Conservation (phyloP, 2,797 vertebrate genomes). For the Mormyrops attenuatus region DNA sequence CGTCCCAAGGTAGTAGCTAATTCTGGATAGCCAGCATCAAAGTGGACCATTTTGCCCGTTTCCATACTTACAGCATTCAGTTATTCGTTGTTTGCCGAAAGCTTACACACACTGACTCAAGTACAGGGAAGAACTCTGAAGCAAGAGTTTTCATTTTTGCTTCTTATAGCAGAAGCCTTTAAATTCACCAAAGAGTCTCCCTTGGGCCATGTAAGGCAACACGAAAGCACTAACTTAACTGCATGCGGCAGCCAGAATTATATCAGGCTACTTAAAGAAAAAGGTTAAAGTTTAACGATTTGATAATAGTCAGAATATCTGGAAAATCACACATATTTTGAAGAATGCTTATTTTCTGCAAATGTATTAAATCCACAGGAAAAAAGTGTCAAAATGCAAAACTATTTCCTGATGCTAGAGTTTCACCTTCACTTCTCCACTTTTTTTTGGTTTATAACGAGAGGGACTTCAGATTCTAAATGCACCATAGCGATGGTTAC, state of each 20-base stretch:
- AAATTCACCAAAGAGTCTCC: not conserved
- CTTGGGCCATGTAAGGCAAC: not conserved
- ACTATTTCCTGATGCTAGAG: slow-evolving; percentile 1
- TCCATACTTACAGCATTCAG: not conserved
- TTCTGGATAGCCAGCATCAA: not conserved
- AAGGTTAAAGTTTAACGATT: not conserved
- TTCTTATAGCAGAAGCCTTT: not conserved
- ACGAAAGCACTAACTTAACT: not conserved
- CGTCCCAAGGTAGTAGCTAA: not conserved
- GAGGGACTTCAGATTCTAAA: slow-evolving; percentile 55
- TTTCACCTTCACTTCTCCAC: slow-evolving; percentile 39
- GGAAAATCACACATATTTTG: not conserved
- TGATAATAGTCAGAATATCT: not conserved
- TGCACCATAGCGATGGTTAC: slow-evolving; percentile 65
- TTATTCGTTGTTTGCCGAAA: slow-evolving; percentile 1
- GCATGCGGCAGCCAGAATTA: not conserved
- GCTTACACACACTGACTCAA: not conserved
- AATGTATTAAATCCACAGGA: not conserved
- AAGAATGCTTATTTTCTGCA: not conserved
- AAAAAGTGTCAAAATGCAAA: not conserved
- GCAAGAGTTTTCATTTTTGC: not conserved
- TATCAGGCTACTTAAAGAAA: not conserved
- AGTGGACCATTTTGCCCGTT: not conserved
- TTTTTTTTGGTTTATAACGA: slow-evolving; percentile 70
- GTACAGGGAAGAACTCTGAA: not conserved